These are phyloP conservation scores for Andrena minutula DNA, from an alignment of 2,888 invertebrate species.

Conservation along the genomic window DNA sequence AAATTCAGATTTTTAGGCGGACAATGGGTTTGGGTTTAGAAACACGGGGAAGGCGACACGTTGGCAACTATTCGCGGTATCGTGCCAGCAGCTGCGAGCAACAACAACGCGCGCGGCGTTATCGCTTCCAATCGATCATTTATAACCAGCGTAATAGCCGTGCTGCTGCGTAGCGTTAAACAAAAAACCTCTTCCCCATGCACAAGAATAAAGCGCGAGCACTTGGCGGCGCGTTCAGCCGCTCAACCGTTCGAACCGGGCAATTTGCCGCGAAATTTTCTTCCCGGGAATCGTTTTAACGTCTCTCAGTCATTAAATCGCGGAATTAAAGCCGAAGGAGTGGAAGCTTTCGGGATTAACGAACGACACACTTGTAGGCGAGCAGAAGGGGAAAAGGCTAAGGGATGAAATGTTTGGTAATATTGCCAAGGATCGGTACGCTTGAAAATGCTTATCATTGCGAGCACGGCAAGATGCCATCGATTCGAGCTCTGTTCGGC, in stretches of 20 bases:
- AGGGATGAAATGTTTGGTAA: not conserved
- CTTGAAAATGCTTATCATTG: conserved; percentile 20
- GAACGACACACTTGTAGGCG: not conserved
- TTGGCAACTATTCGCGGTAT: conserved; percentile 7
- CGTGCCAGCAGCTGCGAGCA: not conserved
- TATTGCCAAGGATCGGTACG: not conserved
- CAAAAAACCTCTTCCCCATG: conserved; percentile 4
- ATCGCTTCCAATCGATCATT: conserved; percentile 41
- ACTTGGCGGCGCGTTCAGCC: not conserved
- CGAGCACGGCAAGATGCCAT: conserved; percentile 17
- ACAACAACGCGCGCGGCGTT: not conserved
- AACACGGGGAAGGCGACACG: not conserved
- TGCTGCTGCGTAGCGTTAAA: conserved; percentile 1
- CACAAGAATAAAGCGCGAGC: conserved; percentile 7
- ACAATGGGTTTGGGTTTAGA: not conserved
- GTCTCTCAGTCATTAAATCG: not conserved
- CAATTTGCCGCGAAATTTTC: conserved; percentile 10
- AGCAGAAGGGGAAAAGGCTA: not conserved
- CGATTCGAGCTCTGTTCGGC: not conserved
- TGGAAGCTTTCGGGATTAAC: not conserved
- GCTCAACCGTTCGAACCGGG: not conserved
- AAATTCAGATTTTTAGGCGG: not conserved
- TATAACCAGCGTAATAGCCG: conserved; percentile 18
- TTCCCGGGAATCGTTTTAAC: not conserved
- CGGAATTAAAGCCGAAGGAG: conserved; percentile 24